Evolutionary conservation across 2,888 invertebrate species (phyloP).

Genomic region (Chaitophorus viminalis): DNA sequence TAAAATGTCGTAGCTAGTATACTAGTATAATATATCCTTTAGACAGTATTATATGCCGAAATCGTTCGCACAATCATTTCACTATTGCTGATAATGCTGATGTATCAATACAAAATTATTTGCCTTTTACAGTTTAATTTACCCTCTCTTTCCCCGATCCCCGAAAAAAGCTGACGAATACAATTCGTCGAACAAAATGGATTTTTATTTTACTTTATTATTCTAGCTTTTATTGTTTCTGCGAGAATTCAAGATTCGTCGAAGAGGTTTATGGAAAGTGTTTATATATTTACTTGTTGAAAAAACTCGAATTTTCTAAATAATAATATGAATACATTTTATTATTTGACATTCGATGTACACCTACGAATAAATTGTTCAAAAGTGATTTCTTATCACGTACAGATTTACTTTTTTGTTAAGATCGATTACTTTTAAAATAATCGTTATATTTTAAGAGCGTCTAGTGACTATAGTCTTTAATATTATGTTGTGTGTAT

Average conservation of each 20-base stretch:
- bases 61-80: not conserved
- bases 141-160: not conserved
- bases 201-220: not conserved
- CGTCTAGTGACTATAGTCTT: too few relatives aligned
- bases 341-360: too few relatives aligned
- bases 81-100: not conserved
- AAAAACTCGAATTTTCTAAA: not conserved
- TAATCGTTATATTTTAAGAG: not conserved
- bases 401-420: not conserved
- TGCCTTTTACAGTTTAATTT: not conserved
- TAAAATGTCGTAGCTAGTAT: constrained; percentile 28
- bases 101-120: not conserved
- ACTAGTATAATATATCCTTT: not conserved
- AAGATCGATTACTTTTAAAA: not conserved
- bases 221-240: not conserved
- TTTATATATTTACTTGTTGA: not conserved
- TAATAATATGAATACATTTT: too few relatives aligned
- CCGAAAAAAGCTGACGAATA: not conserved
- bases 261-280: not conserved
- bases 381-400: not conserved
- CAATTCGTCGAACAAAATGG: not conserved
- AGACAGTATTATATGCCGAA: not conserved
- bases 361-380: too few relatives aligned
- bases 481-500: too few relatives aligned
- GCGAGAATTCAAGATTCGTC: not conserved